A percentile compares a stretch with the other conserved stretches of the same genome.
Evolutionary conservation across 2,113 vertebrate genomes (phyloP).

Genomic region (Mastomys natalensis): DNA sequence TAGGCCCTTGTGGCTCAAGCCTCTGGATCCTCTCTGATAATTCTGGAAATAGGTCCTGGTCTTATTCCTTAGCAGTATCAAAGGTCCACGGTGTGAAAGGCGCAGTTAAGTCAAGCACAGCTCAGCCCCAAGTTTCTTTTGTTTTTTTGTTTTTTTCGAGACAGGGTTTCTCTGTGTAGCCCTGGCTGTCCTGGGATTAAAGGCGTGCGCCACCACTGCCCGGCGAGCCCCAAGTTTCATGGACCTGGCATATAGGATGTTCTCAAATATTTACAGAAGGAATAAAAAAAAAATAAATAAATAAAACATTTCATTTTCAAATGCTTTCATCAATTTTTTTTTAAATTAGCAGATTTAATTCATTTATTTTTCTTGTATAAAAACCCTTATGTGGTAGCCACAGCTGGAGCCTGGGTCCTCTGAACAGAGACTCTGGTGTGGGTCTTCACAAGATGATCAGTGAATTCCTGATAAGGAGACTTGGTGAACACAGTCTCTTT

Average conservation of each 20-base stretch:
- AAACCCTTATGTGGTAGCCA: too few species aligned
- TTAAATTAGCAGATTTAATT: too few species aligned
- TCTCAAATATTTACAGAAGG: constrained; percentile 56
- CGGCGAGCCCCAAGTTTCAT: neutral
- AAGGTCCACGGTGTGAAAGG: neutral
- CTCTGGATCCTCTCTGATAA: constrained; percentile 3
- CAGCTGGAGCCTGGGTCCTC: too few species aligned
- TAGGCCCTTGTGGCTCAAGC: neutral
- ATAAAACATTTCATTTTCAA: constrained; percentile 58
- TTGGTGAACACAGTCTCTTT: too few species aligned
- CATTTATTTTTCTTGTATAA: too few species aligned
- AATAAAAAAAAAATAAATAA: constrained; percentile 42
- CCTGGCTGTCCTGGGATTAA: too few species aligned
- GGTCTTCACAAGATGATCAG: too few species aligned
- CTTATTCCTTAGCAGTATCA: neutral
- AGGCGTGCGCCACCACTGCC: too few species aligned
- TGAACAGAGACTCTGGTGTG: too few species aligned
- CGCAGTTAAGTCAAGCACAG: neutral
- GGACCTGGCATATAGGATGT: neutral
- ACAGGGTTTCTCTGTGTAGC: too few species aligned
- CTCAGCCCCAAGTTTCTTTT: neutral
- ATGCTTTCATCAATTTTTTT: neutral
- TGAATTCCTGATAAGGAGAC: too few species aligned
- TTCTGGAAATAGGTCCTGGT: neutral
- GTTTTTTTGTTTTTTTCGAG: too few species aligned